Conservation (phyloP, 2,113 vertebrate genomes). For the Antechinus stuartii region DNA sequence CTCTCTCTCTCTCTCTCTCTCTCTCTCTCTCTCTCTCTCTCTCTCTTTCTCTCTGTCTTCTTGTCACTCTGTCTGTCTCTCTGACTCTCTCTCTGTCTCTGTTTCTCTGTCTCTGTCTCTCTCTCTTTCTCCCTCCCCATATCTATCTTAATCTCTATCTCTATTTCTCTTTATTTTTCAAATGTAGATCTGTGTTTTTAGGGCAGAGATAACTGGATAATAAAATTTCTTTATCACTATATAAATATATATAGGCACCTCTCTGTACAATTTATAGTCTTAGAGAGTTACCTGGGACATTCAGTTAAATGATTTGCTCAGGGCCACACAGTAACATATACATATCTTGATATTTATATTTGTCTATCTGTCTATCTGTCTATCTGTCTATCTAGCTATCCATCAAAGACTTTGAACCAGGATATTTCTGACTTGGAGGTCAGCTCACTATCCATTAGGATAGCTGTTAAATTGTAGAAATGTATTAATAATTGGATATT, state of each 20-base stretch:
- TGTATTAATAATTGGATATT: background rate
- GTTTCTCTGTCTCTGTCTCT: too few relatives aligned
- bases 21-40: too few relatives aligned
- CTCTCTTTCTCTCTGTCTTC: too few relatives aligned
- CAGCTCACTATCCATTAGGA: background rate
- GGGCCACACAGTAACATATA: too few relatives aligned
- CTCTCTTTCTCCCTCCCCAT: too few relatives aligned
- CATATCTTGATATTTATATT: too few relatives aligned
- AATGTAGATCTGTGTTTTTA: background rate
- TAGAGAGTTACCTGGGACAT: background rate
- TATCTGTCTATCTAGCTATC: background rate
- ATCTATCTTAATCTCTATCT: background rate
- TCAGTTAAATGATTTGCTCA: background rate
- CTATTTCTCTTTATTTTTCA: background rate
- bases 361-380: too few relatives aligned
- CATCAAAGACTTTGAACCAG: background rate
- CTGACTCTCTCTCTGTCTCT: too few relatives aligned
- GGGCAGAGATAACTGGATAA: background rate
- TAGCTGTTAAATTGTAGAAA: background rate
- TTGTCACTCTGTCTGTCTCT: too few relatives aligned
- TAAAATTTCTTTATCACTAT: too few relatives aligned
- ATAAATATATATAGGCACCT: background rate
- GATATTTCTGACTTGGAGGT: background rate
- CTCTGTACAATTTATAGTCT: background rate
- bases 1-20: too few relatives aligned